phyloP scores from a whole-genome alignment of 2,888 invertebrate species.

The Kuschelorhynchus macadamiae region DNA sequence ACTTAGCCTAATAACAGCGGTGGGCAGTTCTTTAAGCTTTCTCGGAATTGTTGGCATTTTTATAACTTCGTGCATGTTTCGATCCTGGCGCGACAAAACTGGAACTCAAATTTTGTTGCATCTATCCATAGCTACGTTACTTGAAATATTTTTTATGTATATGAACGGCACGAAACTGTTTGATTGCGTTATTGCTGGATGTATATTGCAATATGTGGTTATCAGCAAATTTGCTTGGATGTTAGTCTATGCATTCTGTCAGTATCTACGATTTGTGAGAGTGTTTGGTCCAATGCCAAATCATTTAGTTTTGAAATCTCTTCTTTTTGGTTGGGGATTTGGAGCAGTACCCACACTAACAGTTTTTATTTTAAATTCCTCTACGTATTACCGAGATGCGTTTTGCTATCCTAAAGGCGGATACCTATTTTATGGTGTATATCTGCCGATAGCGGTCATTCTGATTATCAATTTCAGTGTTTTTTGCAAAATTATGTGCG shows the following conservation, averaged over 20 bases:
- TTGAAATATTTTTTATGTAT: conserved; percentile 64
- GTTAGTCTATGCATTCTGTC: conserved; percentile 78
- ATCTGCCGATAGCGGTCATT: conserved; percentile 72
- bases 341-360: conserved; percentile 72
- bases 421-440: conserved; percentile 72
- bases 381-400: conserved; percentile 69
- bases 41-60: conserved; percentile 71
- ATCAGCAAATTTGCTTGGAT: conserved; percentile 81
- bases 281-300: conserved; percentile 75
- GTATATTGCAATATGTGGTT: conserved; percentile 76
- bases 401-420: conserved; percentile 74
- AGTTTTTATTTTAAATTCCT: conserved; percentile 69
- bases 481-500: conserved; percentile 73
- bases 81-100: conserved; percentile 75
- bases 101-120: conserved; percentile 76
- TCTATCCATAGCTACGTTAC: conserved; percentile 70
- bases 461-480: conserved; percentile 73
- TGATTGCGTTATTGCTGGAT: conserved; percentile 73
- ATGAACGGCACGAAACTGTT: conserved; percentile 59
- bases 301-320: conserved; percentile 75
- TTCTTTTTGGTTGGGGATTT: conserved; percentile 76
- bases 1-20: conserved; percentile 70
- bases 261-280: conserved; percentile 77
- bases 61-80: conserved; percentile 71
- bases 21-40: conserved; percentile 71